These are phyloP conservation scores for Heterotilapia buettikoferi DNA, from an alignment of 2,113 vertebrate genomes.

Conservation along the genomic window DNA sequence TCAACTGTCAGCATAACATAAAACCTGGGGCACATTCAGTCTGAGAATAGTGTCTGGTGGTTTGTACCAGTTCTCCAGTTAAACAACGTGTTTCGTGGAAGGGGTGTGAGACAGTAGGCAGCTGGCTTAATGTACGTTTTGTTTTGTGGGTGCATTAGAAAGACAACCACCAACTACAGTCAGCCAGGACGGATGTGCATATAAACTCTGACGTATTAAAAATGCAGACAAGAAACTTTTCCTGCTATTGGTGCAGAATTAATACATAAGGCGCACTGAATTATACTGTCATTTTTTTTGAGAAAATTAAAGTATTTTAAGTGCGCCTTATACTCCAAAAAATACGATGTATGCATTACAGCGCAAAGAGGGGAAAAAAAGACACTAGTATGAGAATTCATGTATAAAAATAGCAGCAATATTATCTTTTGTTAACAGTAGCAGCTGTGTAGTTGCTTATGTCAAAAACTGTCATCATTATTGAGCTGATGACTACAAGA, in stretches of 20 bases:
- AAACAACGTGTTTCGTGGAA: neutral
- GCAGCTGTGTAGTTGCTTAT: neutral
- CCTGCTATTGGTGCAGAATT: neutral
- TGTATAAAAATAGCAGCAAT: neutral
- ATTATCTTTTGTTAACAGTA: neutral
- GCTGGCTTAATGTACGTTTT: neutral
- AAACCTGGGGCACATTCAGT: neutral
- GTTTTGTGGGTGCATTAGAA: neutral
- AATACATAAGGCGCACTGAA: neutral
- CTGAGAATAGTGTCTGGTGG: neutral
- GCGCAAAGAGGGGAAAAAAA: rapidly evolving
- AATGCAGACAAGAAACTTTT: neutral
- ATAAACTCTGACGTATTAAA: neutral
- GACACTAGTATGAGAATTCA: neutral
- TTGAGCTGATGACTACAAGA: neutral
- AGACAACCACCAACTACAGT: neutral
- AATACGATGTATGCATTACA: neutral
- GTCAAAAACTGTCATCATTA: neutral
- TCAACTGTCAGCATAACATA: neutral
- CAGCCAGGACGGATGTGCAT: neutral
- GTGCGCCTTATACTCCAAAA: neutral
- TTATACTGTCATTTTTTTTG: neutral
- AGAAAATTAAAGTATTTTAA: neutral
- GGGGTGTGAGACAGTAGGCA: neutral
- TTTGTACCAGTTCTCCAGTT: neutral